phyloP scores from a whole-genome alignment of 2,888 invertebrate species.

The Callosobruchus maculatus region DNA sequence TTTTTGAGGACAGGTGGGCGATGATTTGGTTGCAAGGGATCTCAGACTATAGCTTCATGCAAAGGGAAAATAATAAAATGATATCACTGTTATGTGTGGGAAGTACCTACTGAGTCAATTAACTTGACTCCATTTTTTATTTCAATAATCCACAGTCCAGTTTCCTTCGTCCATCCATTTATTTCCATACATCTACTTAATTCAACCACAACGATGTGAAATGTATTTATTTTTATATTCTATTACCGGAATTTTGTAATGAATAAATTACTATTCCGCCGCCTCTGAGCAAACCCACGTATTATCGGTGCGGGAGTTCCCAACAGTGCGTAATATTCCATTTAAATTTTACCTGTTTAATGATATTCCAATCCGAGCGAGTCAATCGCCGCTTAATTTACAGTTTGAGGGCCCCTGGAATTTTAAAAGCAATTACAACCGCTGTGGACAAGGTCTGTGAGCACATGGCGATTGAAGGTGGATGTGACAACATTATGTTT shows the following conservation, averaged over 20 bases:
- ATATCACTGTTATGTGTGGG: no score
- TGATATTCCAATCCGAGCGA: neutral
- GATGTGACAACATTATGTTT: neutral
- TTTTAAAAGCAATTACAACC: neutral
- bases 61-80: no score
- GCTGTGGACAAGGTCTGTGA: conserved; percentile 1
- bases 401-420: neutral
- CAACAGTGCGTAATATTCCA: neutral
- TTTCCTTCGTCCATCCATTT: neutral
- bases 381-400: neutral
- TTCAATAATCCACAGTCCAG: neutral
- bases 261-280: neutral
- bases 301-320: neutral
- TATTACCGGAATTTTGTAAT: neutral
- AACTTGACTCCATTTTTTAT: no score
- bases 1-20: no score
- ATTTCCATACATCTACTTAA: neutral
- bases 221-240: no score
- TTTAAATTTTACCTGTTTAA: neutral
- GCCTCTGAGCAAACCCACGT: neutral
- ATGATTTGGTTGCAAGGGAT: no score
- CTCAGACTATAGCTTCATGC: no score
- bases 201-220: neutral
- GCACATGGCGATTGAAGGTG: conserved; percentile 1
- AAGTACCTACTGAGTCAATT: no score